A percentile compares a stretch with the other conserved stretches of the same genome.
phyloP scores from a whole-genome alignment of 2,113 vertebrate genomes.

The Tapirus terrestris region DNA sequence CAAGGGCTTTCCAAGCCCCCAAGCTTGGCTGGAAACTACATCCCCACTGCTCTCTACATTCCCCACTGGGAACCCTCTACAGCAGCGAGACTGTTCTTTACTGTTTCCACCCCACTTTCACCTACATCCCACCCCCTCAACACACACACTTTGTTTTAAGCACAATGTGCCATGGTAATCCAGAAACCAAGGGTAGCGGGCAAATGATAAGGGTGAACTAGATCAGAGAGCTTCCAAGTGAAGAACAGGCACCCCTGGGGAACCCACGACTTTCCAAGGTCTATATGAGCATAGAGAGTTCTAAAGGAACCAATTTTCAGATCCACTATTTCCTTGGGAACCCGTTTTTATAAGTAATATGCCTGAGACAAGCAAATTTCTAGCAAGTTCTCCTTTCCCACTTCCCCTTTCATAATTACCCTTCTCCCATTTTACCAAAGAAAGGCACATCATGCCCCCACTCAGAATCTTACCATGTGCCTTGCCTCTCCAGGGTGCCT shows the following conservation, averaged over 20 bases:
- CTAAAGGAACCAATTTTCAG: neutral
- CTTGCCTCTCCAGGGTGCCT: neutral
- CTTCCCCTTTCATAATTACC: conserved; percentile 22
- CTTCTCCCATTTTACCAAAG: neutral
- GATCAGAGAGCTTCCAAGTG: neutral
- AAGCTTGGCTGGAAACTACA: neutral
- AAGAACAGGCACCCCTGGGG: too few relatives aligned
- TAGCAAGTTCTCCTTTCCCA: conserved; percentile 45
- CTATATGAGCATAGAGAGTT: neutral
- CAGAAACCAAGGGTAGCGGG: neutral
- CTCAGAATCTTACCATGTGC: neutral
- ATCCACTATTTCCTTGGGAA: neutral
- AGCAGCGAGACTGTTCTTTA: neutral
- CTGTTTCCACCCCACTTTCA: too few relatives aligned
- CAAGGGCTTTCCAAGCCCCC: neutral
- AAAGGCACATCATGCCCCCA: neutral
- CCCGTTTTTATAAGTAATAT: neutral
- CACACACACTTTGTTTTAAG: neutral
- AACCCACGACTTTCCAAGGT: neutral
- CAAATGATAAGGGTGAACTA: neutral
- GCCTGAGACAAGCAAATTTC: neutral
- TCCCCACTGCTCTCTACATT: rapidly evolving
- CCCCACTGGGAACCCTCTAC: too few relatives aligned
- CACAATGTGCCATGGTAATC: rapidly evolving
- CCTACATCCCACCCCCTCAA: too few relatives aligned